Percentiles rank a stretch among this genome's conserved stretches.
Conservation (phyloP, 2,888 invertebrate genomes). For the Thysanoteuthis rhombus region DNA sequence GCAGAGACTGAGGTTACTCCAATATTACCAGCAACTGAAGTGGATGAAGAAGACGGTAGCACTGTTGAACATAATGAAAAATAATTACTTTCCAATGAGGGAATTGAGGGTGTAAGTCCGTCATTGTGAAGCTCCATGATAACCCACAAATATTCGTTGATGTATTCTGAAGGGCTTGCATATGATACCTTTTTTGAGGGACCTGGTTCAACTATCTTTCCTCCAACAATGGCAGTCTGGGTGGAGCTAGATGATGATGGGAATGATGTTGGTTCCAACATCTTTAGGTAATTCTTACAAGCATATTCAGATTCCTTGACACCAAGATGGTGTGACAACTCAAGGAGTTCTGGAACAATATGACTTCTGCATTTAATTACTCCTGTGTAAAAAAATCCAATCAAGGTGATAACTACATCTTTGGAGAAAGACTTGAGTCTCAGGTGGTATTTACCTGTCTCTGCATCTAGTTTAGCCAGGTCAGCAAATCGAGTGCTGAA, state of each 20-base stretch:
- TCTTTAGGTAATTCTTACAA: constrained; percentile 12
- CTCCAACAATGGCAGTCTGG: neutral
- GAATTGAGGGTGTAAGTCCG: neutral
- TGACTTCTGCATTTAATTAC: neutral
- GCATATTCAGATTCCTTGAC: constrained; percentile 1
- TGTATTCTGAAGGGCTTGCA: constrained; percentile 14
- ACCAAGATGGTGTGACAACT: constrained; percentile 12
- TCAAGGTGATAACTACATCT: neutral
- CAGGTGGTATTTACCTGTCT: constrained; percentile 13
- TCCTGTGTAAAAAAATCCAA: constrained; percentile 25
- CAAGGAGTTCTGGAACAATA: neutral
- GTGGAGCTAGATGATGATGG: neutral
- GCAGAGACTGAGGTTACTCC: neutral
- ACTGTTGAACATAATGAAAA: neutral
- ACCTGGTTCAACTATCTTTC: neutral
- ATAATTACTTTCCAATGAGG: neutral
- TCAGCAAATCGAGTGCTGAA: neutral
- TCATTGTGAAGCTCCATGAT: neutral
- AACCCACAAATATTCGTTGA: constrained; percentile 16
- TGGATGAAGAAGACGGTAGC: neutral
- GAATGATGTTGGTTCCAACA: neutral
- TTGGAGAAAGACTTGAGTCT: neutral
- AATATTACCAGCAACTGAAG: neutral
- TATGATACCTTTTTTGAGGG: neutral
- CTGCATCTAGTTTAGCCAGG: constrained; percentile 13